phyloP scores from a whole-genome alignment of 2,797 vertebrate genomes.

The Manis crassicaudata region DNA sequence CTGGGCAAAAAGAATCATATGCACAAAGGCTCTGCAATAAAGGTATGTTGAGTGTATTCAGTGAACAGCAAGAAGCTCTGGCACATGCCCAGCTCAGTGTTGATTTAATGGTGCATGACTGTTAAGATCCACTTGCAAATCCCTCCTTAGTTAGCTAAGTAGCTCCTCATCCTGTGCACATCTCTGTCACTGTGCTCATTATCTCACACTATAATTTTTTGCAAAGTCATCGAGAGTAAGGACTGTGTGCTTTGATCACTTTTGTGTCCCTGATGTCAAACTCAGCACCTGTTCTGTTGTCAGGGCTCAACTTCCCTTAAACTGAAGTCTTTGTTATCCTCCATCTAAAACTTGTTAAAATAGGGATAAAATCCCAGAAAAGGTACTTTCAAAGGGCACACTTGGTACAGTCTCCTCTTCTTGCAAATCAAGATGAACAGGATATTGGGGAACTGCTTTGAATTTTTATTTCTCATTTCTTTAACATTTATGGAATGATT shows the following conservation, averaged over 20 bases:
- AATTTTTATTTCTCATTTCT: neutral
- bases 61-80: neutral
- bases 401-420: constrained; percentile 45
- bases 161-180: neutral
- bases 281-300: neutral
- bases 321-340: neutral
- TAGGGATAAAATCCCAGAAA: neutral
- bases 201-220: neutral
- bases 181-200: neutral
- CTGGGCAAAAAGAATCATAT: neutral
- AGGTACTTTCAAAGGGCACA: neutral
- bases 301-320: neutral
- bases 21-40: neutral
- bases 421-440: constrained; percentile 3
- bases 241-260: neutral
- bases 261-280: neutral
- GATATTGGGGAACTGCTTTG: constrained; percentile 65
- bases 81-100: fast-evolving
- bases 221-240: neutral
- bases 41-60: neutral
- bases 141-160: neutral
- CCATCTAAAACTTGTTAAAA: neutral
- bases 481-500: neutral
- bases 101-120: neutral
- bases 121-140: neutral